Evolutionary conservation across 2,888 invertebrate genomes (phyloP), one percentile per base, ranked within the genome.

Genomic region (Gastrophysa polygoni): DNA sequence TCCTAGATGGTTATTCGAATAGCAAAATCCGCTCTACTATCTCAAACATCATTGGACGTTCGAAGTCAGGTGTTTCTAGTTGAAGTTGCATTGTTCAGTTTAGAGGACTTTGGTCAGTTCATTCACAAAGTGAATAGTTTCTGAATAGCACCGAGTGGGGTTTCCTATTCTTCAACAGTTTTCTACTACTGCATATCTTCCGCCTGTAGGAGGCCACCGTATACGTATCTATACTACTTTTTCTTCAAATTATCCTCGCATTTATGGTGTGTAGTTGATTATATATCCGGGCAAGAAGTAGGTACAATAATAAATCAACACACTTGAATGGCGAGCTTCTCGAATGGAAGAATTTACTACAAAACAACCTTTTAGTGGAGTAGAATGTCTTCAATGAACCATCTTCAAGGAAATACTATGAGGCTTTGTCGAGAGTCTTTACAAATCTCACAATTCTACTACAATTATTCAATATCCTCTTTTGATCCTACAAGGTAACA

Each of bases 391-490:
- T 43, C 54, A 54, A 54, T 54, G 16, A 46, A 21, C 43, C 28
- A 21, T 46, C 17, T 49, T 59, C 50, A 32, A 57, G 34, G 21
- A 54, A 54, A 57, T 58, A 57, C 49, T 29, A 54, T 49, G 29
- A 38, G 48, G 57, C 49, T 58, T 62, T 62, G 32, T 58, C 17
- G 43, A 32, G 28, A 21, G 48, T 48, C 57, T 62, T 58, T 52
- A 18, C 16, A 57, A 57, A 28, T 57, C 46, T 58, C 58, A 62
- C 61, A 54, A 62, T 62, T 57, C 52, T 52, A 57, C 61, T 57
- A 61, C 61, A 61, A 61, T 61, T 47, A 57, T 48, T 57, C 57
- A 52, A 61, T 61, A 57, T 57, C 57, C 61, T 56, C 44, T 57
- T 59, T 57, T 29, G 32, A 50, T 17, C 14, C 47, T 51, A 47